Percentiles rank a stretch among this genome's conserved stretches.
Conservation (phyloP, 2,113 vertebrate species). For the Puntigrus tetrazona region DNA sequence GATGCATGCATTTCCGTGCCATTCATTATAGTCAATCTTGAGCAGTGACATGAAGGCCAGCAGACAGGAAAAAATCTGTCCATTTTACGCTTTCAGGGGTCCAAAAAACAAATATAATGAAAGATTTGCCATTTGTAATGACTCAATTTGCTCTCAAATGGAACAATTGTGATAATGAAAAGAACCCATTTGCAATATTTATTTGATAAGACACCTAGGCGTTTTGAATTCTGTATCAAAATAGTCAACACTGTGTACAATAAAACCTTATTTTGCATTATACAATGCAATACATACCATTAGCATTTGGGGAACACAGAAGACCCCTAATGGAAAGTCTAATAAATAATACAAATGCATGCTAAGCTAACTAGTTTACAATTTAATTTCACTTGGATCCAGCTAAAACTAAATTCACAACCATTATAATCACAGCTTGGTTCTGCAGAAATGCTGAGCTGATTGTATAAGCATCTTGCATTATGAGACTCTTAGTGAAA, state of each 20-base stretch:
- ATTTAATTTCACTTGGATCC: background rate
- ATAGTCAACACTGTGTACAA: background rate
- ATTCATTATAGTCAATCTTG: background rate
- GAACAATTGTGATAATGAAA: background rate
- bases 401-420: background rate
- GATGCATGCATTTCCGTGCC: background rate
- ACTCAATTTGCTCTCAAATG: background rate
- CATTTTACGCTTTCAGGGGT: background rate
- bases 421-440: background rate
- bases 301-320: background rate
- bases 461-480: background rate
- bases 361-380: background rate
- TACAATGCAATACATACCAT: background rate
- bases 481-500: constrained; percentile 2
- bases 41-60: background rate
- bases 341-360: background rate
- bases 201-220: background rate
- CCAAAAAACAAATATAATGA: background rate
- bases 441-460: background rate
- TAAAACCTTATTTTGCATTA: background rate
- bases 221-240: no score
- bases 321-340: background rate
- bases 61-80: background rate
- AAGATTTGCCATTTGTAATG: background rate
- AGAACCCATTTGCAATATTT: background rate